Evolutionary conservation across 2,797 vertebrate genomes (phyloP).

Genomic region (Clarias platycephalus): DNA sequence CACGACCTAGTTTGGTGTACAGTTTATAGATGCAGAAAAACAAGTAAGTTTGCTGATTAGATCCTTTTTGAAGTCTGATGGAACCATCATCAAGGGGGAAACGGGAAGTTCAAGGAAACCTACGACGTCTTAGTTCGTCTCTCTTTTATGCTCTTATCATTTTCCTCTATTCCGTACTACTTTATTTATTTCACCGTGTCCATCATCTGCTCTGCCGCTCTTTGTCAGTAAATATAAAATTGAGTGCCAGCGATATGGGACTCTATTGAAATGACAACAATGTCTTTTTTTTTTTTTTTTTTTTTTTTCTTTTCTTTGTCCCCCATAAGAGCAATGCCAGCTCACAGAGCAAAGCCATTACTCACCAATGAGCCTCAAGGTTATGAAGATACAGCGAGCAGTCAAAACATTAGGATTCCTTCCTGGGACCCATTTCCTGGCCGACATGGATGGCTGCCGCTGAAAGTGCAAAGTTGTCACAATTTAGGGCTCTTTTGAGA

Average conservation of each 20-base stretch:
- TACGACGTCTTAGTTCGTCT: not conserved
- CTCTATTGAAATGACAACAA: constrained; percentile 33
- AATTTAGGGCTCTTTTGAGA: constrained; percentile 48
- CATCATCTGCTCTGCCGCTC: constrained; percentile 24
- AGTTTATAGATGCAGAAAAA: constrained; percentile 16
- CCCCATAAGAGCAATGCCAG: constrained; percentile 48
- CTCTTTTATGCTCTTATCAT: not conserved
- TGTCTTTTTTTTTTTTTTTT: constrained; percentile 3
- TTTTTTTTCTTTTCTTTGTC: not conserved
- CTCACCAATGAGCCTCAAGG: constrained; percentile 49
- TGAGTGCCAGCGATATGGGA: constrained; percentile 31
- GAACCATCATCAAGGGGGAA: not conserved
- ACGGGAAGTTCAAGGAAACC: constrained; percentile 16
- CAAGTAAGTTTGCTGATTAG: constrained; percentile 1
- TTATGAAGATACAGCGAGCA: constrained; percentile 57
- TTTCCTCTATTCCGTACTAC: constrained; percentile 19
- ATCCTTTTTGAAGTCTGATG: constrained; percentile 14
- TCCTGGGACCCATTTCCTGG: constrained; percentile 56
- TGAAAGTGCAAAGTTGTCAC: constrained; percentile 50
- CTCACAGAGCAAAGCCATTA: constrained; percentile 46
- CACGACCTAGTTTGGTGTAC: constrained; percentile 25
- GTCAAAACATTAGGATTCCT: constrained; percentile 54
- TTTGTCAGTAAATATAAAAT: constrained; percentile 36
- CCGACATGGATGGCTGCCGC: constrained; percentile 44
- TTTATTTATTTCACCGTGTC: constrained; percentile 11